Conservation (phyloP, 2,113 vertebrate species). For the Apodemus speciosus region DNA sequence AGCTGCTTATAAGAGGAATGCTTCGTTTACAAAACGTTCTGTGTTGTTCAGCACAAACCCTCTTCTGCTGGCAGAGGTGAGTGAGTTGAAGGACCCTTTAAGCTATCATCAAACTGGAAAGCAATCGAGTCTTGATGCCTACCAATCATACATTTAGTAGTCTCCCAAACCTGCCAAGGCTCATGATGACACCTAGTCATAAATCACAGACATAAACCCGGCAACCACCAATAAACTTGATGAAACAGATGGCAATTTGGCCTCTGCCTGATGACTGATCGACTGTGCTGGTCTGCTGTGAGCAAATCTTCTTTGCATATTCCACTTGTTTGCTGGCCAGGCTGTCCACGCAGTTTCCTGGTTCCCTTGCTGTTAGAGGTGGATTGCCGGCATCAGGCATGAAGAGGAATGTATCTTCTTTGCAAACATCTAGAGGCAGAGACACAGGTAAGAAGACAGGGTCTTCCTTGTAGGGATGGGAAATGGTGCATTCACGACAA, state of each 20-base stretch:
- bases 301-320: background rate
- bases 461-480: background rate
- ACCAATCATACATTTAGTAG: background rate
- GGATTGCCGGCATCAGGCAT: background rate
- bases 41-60: background rate
- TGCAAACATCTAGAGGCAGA: background rate
- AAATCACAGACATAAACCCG: background rate
- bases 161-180: background rate
- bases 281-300: no score
- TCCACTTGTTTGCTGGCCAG: background rate
- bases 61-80: background rate
- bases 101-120: background rate
- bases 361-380: background rate
- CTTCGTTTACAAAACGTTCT: background rate
- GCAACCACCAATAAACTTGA: background rate
- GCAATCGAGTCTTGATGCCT: background rate
- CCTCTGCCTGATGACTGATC: background rate
- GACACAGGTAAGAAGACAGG: background rate
- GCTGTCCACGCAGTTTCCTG: background rate
- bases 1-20: background rate
- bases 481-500: background rate
- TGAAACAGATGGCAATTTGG: background rate
- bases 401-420: background rate
- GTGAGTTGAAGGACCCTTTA: background rate
- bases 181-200: background rate